Conservation (phyloP, 2,113 vertebrate species). For the Otus sunia region DNA sequence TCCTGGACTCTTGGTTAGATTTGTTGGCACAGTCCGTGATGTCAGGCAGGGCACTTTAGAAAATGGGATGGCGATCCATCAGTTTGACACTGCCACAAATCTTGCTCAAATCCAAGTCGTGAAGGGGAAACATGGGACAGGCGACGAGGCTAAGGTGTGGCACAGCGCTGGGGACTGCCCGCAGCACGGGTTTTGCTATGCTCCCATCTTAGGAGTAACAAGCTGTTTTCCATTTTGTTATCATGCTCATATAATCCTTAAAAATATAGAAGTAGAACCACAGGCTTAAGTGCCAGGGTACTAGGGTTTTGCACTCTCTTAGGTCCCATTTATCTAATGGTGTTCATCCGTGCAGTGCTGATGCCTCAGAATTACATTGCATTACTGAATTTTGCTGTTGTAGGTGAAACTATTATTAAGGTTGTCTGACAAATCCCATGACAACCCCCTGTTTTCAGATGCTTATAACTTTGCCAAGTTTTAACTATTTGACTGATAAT, state of each 20-base stretch:
- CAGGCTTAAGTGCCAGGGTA: background rate
- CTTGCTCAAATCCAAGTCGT: background rate
- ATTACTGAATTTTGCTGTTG: conserved; percentile 24
- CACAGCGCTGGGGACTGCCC: background rate
- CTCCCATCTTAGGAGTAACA: background rate
- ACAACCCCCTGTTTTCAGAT: background rate
- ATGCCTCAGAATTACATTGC: conserved; percentile 33
- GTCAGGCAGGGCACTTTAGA: conserved; percentile 31
- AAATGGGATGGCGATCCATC: conserved; percentile 52
- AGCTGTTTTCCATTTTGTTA: background rate
- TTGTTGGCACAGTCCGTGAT: background rate
- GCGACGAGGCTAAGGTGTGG: background rate
- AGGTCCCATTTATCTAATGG: conserved; percentile 32
- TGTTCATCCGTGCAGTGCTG: conserved; percentile 30
- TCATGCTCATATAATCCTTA: background rate
- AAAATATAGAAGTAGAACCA: background rate
- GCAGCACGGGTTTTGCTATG: background rate
- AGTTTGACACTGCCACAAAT: conserved; percentile 47
- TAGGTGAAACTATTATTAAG: conserved; percentile 47
- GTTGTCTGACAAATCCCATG: conserved; percentile 19
- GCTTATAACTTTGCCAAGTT: background rate
- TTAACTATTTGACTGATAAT: background rate
- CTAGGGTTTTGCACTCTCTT: background rate
- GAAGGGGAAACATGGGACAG: conserved; percentile 9
- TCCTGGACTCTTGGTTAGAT: background rate